Conservation (phyloP, 2,797 vertebrate genomes). For the Pseudomugil gertrudae region DNA sequence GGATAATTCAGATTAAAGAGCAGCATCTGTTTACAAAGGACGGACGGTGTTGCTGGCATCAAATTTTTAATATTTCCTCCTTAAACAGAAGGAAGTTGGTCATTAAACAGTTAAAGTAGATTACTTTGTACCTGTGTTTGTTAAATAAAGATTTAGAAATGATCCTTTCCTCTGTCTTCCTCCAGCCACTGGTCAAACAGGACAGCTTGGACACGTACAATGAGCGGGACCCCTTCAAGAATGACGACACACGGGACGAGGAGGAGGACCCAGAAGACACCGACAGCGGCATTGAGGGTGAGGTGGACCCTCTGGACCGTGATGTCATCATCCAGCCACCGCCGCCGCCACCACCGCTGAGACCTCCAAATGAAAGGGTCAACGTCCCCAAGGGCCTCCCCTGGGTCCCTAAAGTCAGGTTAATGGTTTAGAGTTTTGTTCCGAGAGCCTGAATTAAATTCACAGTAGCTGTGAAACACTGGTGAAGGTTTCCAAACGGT, state of each 20-base stretch:
- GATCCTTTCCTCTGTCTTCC: constrained; percentile 20
- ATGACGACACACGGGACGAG: constrained; percentile 87
- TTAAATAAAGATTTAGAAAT: neutral
- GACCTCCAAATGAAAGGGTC: constrained; percentile 85
- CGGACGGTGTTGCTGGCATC: neutral
- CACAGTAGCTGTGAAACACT: neutral
- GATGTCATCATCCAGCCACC: constrained; percentile 84
- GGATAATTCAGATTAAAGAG: neutral
- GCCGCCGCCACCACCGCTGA: constrained; percentile 76
- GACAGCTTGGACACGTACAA: constrained; percentile 98
- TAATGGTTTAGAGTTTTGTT: neutral
- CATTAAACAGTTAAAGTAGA: neutral
- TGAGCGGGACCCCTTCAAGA: constrained; percentile 96
- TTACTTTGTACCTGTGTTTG: neutral
- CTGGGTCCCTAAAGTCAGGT: constrained; percentile 98
- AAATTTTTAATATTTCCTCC: neutral
- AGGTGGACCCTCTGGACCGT: constrained; percentile 91
- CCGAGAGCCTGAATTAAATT: neutral
- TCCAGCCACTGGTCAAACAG: constrained; percentile 92
- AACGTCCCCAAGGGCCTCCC: constrained; percentile 96
- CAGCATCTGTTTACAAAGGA: neutral
- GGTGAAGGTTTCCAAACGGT: neutral
- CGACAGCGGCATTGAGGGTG: constrained; percentile 88
- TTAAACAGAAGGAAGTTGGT: neutral
- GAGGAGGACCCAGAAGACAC: constrained; percentile 91